These are phyloP conservation scores for Yponomeuta sedellus DNA, from an alignment of 2,888 invertebrate genomes.

Conservation along the genomic window DNA sequence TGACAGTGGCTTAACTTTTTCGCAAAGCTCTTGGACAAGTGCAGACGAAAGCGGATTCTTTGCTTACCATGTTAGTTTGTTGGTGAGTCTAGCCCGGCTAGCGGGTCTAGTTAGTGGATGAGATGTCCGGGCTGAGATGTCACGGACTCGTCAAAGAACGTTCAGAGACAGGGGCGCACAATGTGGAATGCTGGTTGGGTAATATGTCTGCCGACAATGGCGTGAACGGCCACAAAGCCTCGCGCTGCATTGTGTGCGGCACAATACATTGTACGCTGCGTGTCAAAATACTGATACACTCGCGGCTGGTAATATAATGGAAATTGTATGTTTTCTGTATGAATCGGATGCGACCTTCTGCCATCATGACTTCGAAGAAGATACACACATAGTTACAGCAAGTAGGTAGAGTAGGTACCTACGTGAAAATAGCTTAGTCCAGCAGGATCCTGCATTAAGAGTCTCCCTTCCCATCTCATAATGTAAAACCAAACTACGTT, in stretches of 20 bases:
- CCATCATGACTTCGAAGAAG: conserved; percentile 20
- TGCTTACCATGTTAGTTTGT: too few species aligned
- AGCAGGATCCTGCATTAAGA: too few species aligned
- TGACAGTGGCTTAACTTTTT: too few species aligned
- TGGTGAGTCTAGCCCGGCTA: too few species aligned
- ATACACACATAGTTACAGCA: too few species aligned
- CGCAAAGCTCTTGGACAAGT: too few species aligned
- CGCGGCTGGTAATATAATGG: conserved; percentile 35
- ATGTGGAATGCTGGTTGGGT: conserved; percentile 69
- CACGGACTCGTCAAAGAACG: conserved; percentile 1
- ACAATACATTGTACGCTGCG: conserved; percentile 34
- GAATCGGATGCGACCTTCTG: conserved; percentile 35
- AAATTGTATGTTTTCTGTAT: conserved; percentile 49
- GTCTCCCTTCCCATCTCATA: too few species aligned
- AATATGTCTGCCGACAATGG: conserved; percentile 72
- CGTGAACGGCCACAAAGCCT: conserved; percentile 62
- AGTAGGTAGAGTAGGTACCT: too few species aligned
- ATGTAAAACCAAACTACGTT: too few species aligned
- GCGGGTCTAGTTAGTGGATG: too few species aligned
- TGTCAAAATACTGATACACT: conserved; percentile 54
- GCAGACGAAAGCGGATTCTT: too few species aligned
- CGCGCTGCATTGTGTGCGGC: conserved; percentile 52
- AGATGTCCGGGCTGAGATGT: background rate
- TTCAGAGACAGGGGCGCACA: conserved; percentile 36
- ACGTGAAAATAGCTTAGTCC: too few species aligned